Percentiles rank a stretch among this genome's conserved stretches.
phyloP scores from a whole-genome alignment of 2,797 vertebrate species.

The Pteropus rufus region DNA sequence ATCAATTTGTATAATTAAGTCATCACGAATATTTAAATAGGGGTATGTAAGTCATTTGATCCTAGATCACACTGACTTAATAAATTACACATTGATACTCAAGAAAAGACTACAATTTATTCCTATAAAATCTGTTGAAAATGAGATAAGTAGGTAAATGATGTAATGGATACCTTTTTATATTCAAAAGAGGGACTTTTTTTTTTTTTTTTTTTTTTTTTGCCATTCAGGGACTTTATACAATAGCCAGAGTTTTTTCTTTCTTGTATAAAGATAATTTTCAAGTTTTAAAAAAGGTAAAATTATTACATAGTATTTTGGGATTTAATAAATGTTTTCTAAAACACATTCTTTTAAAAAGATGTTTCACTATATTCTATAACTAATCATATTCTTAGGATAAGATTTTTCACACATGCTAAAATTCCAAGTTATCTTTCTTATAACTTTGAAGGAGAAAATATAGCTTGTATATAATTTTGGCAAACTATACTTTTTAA shows the following conservation, averaged over 20 bases:
- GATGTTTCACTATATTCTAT: background rate
- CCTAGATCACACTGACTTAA: background rate
- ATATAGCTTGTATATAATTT: background rate
- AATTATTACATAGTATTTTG: background rate
- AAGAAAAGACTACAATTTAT: background rate
- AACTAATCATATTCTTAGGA: background rate
- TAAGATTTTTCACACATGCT: background rate
- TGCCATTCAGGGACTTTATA: background rate
- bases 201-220: background rate
- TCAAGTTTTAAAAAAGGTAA: background rate
- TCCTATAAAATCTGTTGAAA: background rate
- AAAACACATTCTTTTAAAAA: background rate
- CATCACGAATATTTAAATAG: conserved; percentile 38
- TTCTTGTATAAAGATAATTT: background rate
- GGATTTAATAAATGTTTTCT: background rate
- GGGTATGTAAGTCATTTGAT: background rate
- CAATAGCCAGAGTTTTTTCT: background rate
- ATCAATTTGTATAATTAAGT: conserved; percentile 9
- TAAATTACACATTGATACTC: background rate
- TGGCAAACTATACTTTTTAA: background rate
- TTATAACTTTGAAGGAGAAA: background rate
- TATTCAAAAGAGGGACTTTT: background rate
- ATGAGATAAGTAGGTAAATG: background rate
- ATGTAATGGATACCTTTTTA: background rate
- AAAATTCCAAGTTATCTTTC: background rate